Conservation (phyloP, 1,140 invertebrate genomes). For the Neodiprion fabricii region DNA sequence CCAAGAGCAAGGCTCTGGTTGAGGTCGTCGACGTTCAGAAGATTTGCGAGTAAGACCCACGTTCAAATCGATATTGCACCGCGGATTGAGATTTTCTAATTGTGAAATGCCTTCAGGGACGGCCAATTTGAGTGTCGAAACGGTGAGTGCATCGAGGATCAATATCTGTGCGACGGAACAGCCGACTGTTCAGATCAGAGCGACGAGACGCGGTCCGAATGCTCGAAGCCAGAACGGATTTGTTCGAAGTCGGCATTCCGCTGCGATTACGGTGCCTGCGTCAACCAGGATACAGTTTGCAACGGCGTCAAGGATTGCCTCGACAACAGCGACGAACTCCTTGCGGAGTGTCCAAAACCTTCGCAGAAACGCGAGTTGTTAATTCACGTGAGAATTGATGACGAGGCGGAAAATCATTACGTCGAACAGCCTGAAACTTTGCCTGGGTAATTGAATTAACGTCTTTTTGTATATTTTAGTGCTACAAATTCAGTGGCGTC, state of each 20-base stretch:
- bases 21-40: background rate
- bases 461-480: too few relatives aligned
- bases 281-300: slow-evolving; percentile 62
- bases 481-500: background rate
- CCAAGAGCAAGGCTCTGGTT: background rate
- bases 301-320: slow-evolving; percentile 69
- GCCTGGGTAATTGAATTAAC: too few relatives aligned
- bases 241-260: slow-evolving; percentile 62
- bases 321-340: slow-evolving; percentile 73
- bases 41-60: background rate
- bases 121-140: slow-evolving; percentile 45
- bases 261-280: slow-evolving; percentile 69
- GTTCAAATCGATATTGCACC: background rate
- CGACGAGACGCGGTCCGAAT: slow-evolving; percentile 66
- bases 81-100: background rate
- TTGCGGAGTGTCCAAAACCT: slow-evolving; percentile 30
- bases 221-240: slow-evolving; percentile 47
- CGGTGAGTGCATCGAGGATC: slow-evolving; percentile 49
- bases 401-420: background rate
- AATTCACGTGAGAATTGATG: background rate
- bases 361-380: background rate
- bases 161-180: slow-evolving; percentile 62
- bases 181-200: slow-evolving; percentile 63
- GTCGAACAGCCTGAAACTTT: too few relatives aligned
- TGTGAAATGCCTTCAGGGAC: background rate